phyloP scores from a whole-genome alignment of 2,888 invertebrate genomes.

The Netelia inedita region DNA sequence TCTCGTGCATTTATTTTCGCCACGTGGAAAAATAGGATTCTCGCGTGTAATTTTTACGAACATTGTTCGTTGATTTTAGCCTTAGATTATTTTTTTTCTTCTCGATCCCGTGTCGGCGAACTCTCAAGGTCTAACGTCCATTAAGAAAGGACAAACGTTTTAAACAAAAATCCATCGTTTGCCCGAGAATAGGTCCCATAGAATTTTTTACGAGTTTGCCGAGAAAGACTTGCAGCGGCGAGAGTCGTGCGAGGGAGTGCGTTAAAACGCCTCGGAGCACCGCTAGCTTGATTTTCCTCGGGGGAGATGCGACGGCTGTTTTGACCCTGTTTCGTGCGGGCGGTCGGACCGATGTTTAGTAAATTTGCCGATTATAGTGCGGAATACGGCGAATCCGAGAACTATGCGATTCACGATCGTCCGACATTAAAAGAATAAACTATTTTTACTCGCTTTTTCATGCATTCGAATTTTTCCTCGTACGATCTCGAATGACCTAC shows the following conservation, averaged over 20 bases:
- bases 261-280: conserved; percentile 38
- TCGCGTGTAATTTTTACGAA: neutral
- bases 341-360: conserved; percentile 52
- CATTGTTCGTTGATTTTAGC: neutral
- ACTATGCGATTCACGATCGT: conserved; percentile 35
- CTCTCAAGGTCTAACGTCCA: conserved; percentile 65
- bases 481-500: neutral
- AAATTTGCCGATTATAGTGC: conserved; percentile 63
- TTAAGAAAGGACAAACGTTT: conserved; percentile 62
- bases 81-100: neutral
- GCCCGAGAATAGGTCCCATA: conserved; percentile 65
- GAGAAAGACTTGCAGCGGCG: conserved; percentile 51
- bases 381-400: conserved; percentile 60
- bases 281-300: conserved; percentile 43
- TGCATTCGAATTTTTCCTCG: conserved; percentile 34
- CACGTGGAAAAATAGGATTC: neutral
- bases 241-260: conserved; percentile 5
- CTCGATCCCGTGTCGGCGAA: conserved; percentile 19
- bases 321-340: conserved; percentile 19
- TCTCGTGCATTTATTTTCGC: conserved; percentile 2
- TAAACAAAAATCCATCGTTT: conserved; percentile 63
- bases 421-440: conserved; percentile 42
- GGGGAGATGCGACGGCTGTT: conserved; percentile 28
- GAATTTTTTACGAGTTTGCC: conserved; percentile 68
- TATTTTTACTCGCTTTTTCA: conserved; percentile 46